Conservation (phyloP, 2,797 vertebrate genomes). For the Tarsius wallacei region DNA sequence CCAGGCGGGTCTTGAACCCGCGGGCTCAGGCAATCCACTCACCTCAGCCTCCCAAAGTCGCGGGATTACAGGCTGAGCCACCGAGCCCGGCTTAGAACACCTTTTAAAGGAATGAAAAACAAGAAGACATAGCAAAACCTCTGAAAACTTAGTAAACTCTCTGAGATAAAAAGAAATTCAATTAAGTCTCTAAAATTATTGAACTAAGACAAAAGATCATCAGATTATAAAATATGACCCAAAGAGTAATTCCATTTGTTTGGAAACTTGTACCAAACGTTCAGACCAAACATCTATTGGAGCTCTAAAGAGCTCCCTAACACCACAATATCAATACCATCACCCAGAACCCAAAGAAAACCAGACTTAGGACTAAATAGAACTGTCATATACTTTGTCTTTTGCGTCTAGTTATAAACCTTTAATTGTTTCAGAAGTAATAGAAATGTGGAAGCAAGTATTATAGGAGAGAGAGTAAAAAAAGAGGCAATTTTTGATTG, state of each 20-base stretch:
- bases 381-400: neutral
- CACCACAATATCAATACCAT: neutral
- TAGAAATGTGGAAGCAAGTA: neutral
- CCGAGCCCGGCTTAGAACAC: too few relatives aligned
- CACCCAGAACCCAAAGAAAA: neutral
- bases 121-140: neutral
- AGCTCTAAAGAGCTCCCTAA: neutral
- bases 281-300: neutral
- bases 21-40: too few relatives aligned
- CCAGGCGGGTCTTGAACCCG: too few relatives aligned
- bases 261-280: neutral
- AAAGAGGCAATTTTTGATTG: neutral
- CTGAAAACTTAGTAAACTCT: neutral
- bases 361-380: neutral
- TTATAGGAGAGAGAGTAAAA: neutral
- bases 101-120: neutral
- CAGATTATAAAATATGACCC: neutral
- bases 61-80: too few relatives aligned
- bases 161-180: neutral
- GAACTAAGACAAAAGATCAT: neutral
- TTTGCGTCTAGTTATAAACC: neutral
- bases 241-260: neutral
- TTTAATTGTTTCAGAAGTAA: neutral
- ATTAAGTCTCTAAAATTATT: conserved; percentile 17
- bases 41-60: too few relatives aligned